Base-by-base conservation (phyloP, 2,888 invertebrate genomes). In the Altica lythri region DNA sequence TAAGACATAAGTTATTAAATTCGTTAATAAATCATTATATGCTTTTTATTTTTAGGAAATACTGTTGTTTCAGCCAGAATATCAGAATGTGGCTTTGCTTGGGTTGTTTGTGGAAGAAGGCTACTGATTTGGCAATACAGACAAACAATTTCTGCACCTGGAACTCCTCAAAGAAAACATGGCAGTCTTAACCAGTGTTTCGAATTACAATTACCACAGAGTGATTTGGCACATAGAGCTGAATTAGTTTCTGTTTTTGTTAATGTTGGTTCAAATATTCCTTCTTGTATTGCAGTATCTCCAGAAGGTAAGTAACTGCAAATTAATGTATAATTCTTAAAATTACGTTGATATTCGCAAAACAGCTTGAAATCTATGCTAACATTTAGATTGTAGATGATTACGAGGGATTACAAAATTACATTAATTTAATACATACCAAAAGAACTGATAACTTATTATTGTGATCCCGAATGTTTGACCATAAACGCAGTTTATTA, bases 201-300 rank as follows among this genome's bases (percentile, higher is more conserved):
- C 27, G 95, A 96, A 72, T 78, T 96, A 9, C 88, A 89, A 0
- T 75, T 96, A 30, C 95, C 95, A 0, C 92, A 94, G 61, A 95
- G 95, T 65, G 95, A 95, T 75, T 81, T 95, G 10, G 91, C 92
- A 0, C 95, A 96, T 73, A 87, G 90, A 68, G 91, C 95, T 0
- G 88, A 93, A 53, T 80, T 94, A 10, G 87, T 92, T 1, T 84
- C 86, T 17, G 84, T 93, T 0, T 90, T 89, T 71, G 79, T 82
- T 9, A 77, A 78, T 1, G 76, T 77, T 35, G 81, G 79, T 1
- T 81, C 81, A 58, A 82, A 82, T 72, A 83, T 68, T 12, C 91
- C 93, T 5, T 88, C 92, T 0, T 93, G 93, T 68, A 84, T 96
- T 64, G 94, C 95, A 10, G 92, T 94, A 1, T 95, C 95, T 0